Conservation (phyloP, 2,888 invertebrate genomes). For the Litoditis marina region DNA sequence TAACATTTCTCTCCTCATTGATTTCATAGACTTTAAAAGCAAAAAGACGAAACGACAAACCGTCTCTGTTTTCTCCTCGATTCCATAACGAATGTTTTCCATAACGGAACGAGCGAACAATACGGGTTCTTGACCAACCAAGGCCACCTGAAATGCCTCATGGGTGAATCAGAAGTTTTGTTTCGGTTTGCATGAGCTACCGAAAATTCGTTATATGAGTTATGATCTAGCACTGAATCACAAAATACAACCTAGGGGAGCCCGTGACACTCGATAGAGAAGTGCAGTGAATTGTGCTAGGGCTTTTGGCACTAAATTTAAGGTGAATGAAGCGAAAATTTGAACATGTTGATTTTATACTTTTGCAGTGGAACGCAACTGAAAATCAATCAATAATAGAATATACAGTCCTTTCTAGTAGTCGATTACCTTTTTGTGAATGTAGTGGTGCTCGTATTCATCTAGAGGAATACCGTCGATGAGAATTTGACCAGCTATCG, state of each 20-base stretch:
- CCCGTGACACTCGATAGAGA: too few relatives aligned
- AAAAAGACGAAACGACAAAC: constrained; percentile 11
- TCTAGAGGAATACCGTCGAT: constrained; percentile 63
- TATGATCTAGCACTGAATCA: too few relatives aligned
- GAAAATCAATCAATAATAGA: too few relatives aligned
- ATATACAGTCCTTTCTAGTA: too few relatives aligned
- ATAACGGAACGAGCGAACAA: constrained; percentile 63
- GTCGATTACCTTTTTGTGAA: constrained; percentile 62
- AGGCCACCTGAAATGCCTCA: constrained; percentile 57
- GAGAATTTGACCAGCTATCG: constrained; percentile 61
- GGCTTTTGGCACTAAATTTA: too few relatives aligned
- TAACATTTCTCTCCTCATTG: not conserved
- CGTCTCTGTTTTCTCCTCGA: constrained; percentile 38
- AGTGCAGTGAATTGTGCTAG: too few relatives aligned
- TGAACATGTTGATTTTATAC: too few relatives aligned
- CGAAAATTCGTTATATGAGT: too few relatives aligned
- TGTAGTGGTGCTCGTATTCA: constrained; percentile 64
- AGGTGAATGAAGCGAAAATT: too few relatives aligned
- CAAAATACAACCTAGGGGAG: too few relatives aligned
- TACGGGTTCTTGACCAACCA: constrained; percentile 65
- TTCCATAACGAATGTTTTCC: constrained; percentile 59
- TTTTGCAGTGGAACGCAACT: too few relatives aligned
- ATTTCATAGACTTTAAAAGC: not conserved
- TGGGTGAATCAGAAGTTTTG: not conserved
- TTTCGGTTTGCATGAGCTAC: too few relatives aligned